A percentile compares a stretch with the other conserved stretches of the same genome.
Conservation (phyloP, 2,888 invertebrate species). For the Lithophane leautieri region DNA sequence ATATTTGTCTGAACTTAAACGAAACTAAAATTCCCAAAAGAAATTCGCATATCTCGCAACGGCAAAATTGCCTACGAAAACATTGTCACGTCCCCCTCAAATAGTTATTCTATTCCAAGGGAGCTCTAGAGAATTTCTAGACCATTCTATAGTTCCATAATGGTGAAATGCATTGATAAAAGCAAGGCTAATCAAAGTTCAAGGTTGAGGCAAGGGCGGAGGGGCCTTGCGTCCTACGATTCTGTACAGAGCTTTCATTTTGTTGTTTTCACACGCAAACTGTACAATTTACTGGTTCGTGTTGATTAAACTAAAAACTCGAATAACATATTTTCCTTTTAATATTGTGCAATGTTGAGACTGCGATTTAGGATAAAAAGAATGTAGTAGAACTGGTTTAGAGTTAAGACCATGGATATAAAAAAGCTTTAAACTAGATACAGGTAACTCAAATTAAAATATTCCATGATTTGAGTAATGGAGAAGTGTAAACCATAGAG, state of each 20-base stretch:
- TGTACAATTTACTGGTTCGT: slow-evolving; percentile 25
- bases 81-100: slow-evolving; percentile 50
- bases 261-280: slow-evolving; percentile 45
- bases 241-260: slow-evolving; percentile 45
- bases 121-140: slow-evolving; percentile 24
- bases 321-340: slow-evolving; percentile 19
- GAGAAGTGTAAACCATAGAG: neutral
- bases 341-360: neutral
- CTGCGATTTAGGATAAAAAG: neutral
- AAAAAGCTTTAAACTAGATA: neutral
- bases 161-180: slow-evolving; percentile 67
- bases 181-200: slow-evolving; percentile 63
- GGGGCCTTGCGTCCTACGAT: slow-evolving; percentile 62
- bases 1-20: neutral
- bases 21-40: neutral
- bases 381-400: neutral
- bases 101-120: slow-evolving; percentile 46
- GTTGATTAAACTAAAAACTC: slow-evolving; percentile 34
- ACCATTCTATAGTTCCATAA: slow-evolving; percentile 42
- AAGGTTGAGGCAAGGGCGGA: slow-evolving; percentile 67
- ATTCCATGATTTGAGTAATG: neutral
- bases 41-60: neutral
- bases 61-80: slow-evolving; percentile 18
- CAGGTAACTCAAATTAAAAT: neutral
- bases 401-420: neutral